phyloP scores from a whole-genome alignment of 2,797 vertebrate genomes.

The Kryptopterus vitreolus region DNA sequence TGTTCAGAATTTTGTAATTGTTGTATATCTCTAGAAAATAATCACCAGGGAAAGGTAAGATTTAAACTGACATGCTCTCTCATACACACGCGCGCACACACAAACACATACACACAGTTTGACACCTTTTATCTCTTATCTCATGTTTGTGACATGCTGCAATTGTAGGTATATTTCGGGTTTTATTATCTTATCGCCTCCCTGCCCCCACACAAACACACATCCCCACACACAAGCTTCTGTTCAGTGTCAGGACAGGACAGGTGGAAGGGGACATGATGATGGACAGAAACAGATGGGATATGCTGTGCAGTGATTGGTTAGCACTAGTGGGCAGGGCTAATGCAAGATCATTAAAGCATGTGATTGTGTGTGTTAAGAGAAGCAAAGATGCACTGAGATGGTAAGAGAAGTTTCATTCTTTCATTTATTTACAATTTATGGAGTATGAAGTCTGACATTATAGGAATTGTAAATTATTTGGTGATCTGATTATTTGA shows the following conservation, averaged over 20 bases:
- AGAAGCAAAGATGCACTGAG: conserved; percentile 60
- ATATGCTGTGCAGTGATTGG: conserved; percentile 68
- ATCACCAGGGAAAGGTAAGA: neutral
- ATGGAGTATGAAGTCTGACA: neutral
- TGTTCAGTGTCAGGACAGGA: conserved; percentile 37
- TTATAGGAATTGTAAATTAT: neutral
- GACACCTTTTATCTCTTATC: neutral
- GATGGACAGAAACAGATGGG: conserved; percentile 72
- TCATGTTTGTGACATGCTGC: neutral
- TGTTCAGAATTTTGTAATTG: neutral
- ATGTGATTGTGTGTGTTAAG: conserved; percentile 69
- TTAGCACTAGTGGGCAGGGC: conserved; percentile 67
- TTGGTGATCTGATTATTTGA: neutral
- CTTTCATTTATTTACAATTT: neutral
- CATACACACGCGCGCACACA: neutral
- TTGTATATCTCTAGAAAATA: neutral
- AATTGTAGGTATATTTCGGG: conserved; percentile 13
- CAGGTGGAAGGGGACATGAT: conserved; percentile 38
- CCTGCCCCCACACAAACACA: neutral
- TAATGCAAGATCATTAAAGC: conserved; percentile 69
- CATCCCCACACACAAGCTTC: neutral
- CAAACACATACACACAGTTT: neutral
- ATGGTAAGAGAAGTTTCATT: conserved; percentile 66
- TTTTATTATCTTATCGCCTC: conserved; percentile 10
- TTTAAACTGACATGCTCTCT: too few relatives aligned